These are phyloP conservation scores for Zapornia atra DNA, from an alignment of 2,113 vertebrate species.

Conservation along the genomic window DNA sequence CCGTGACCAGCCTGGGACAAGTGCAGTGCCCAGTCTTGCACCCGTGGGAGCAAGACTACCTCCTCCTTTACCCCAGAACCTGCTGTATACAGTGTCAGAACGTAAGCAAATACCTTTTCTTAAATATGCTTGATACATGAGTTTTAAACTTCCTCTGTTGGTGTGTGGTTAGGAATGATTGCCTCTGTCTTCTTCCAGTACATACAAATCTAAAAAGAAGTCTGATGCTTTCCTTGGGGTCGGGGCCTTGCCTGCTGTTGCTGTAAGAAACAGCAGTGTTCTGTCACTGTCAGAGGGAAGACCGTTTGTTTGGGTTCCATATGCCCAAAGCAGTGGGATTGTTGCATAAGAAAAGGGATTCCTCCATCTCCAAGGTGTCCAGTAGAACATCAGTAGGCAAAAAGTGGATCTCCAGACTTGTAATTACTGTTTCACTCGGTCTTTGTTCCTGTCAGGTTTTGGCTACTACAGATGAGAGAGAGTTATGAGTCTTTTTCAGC, in stretches of 20 bases:
- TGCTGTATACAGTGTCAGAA: constrained; percentile 94
- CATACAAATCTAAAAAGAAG: constrained; percentile 21
- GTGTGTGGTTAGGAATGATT: not conserved
- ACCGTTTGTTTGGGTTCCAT: not conserved
- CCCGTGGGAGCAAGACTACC: constrained; percentile 88
- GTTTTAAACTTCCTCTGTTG: not conserved
- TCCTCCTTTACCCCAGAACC: constrained; percentile 88
- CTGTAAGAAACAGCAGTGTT: not conserved
- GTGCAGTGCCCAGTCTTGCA: constrained; percentile 86
- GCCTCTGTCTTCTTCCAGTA: not conserved
- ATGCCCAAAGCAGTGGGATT: not conserved
- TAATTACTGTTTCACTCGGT: not conserved
- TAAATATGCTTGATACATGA: not conserved
- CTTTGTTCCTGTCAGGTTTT: not conserved
- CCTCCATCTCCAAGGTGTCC: not conserved
- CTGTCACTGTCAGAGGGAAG: not conserved
- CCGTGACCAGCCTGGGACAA: constrained; percentile 87
- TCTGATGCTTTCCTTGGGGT: not conserved
- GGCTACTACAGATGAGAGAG: not conserved
- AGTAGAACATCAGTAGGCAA: not conserved
- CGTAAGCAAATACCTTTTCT: constrained; percentile 83
- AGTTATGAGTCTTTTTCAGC: too few species aligned
- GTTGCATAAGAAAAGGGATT: not conserved
- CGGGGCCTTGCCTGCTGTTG: not conserved
- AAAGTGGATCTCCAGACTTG: not conserved